Conservation (phyloP, 2,888 invertebrate genomes). For the Beris chalybata region DNA sequence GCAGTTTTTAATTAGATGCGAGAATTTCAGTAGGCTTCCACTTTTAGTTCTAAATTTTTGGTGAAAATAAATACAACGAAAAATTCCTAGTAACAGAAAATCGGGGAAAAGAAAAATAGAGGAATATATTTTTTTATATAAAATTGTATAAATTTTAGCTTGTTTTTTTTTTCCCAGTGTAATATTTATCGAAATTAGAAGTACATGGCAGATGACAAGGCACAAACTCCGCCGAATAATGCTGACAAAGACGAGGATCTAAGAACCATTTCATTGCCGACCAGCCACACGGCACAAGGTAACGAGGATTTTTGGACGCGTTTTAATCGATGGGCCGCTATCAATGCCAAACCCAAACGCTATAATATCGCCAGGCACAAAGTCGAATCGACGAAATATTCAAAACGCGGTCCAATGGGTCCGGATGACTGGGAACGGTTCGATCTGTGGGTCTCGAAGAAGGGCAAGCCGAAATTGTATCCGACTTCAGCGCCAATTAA, state of each 20-base stretch:
- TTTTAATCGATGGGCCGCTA: conserved; percentile 14
- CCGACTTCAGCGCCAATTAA: background rate
- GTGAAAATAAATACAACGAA: too few species aligned
- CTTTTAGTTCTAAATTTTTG: too few species aligned
- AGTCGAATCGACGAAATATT: conserved; percentile 7
- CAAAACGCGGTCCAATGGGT: conserved; percentile 21
- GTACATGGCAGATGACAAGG: too few species aligned
- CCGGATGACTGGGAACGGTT: conserved; percentile 17
- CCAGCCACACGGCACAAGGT: background rate
- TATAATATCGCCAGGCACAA: background rate
- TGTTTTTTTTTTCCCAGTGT: too few species aligned
- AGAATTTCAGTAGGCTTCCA: too few species aligned
- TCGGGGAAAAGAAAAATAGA: too few species aligned
- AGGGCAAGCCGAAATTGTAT: conserved; percentile 8
- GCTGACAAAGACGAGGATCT: background rate
- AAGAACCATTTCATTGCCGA: background rate
- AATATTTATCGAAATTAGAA: too few species aligned
- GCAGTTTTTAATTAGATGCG: too few species aligned
- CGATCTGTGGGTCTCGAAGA: conserved; percentile 5
- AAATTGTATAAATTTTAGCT: too few species aligned
- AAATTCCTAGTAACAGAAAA: too few species aligned
- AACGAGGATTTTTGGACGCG: conserved; percentile 3
- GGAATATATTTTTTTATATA: too few species aligned
- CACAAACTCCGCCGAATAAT: background rate
- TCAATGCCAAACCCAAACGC: conserved; percentile 10